Evolutionary conservation across 2,888 invertebrate genomes (phyloP).

Genomic region (Autographa gamma): DNA sequence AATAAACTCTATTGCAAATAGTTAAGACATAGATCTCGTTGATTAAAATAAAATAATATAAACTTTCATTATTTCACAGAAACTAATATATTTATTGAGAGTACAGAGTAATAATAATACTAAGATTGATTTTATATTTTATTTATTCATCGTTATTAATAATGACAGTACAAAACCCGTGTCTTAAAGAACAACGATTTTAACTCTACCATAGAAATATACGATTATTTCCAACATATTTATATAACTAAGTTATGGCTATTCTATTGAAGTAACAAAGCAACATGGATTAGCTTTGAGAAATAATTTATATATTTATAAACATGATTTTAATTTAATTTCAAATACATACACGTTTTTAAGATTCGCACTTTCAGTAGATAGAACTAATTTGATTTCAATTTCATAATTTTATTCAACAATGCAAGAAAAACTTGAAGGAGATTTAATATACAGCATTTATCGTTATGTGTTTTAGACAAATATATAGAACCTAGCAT

Average conservation of each 20-base stretch:
- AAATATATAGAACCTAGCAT: neutral
- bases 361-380: neutral
- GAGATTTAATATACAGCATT: neutral
- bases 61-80: constrained; percentile 42
- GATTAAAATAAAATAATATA: constrained; percentile 19
- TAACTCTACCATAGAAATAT: constrained; percentile 45
- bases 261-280: constrained; percentile 44
- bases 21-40: constrained; percentile 6
- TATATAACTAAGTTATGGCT: constrained; percentile 50
- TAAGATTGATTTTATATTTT: constrained; percentile 44
- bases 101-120: constrained; percentile 26
- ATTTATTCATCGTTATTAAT: constrained; percentile 34
- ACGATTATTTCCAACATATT: constrained; percentile 50
- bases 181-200: constrained; percentile 73
- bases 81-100: constrained; percentile 59
- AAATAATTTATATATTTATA: neutral
- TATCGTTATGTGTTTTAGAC: neutral
- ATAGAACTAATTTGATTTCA: neutral
- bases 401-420: neutral
- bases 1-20: neutral
- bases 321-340: no score
- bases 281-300: constrained; percentile 39
- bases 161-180: constrained; percentile 74
- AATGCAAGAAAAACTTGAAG: neutral
- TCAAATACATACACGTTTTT: no score